A percentile compares a stretch with the other conserved stretches of the same genome.
Conservation (phyloP, 2,797 vertebrate genomes). For the Phalloptychus januarius region DNA sequence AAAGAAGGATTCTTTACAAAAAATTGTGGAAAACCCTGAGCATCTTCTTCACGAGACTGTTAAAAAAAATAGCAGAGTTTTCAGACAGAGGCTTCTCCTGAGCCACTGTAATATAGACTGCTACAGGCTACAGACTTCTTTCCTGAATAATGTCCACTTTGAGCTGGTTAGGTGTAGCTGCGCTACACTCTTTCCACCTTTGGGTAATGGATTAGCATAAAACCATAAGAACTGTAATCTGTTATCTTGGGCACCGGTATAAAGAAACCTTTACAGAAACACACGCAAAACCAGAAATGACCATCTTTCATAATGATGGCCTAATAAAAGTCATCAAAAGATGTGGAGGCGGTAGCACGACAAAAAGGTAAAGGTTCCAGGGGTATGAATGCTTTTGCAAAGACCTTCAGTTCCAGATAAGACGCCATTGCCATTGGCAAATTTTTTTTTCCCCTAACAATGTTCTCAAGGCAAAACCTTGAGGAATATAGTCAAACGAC, state of each 20-base stretch:
- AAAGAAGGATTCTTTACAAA: background rate
- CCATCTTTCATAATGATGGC: background rate
- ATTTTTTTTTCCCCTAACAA: constrained; percentile 28
- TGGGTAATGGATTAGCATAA: background rate
- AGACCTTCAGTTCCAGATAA: constrained; percentile 18
- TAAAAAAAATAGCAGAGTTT: background rate
- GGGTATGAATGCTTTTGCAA: background rate
- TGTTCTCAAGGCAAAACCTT: constrained; percentile 10
- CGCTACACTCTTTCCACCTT: background rate
- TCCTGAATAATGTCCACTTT: background rate
- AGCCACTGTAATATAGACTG: background rate
- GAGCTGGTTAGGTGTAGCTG: background rate
- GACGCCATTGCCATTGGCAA: constrained; percentile 26
- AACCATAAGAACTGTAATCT: background rate
- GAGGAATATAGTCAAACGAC: constrained; percentile 28
- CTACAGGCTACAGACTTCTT: background rate
- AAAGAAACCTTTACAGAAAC: background rate
- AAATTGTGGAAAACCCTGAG: background rate
- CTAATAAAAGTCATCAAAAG: background rate
- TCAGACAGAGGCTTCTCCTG: background rate
- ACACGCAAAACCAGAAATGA: background rate
- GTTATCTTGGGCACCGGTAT: background rate
- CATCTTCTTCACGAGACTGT: background rate
- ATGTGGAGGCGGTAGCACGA: background rate
- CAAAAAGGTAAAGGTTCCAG: background rate